phyloP scores from a whole-genome alignment of 2,113 vertebrate genomes.

The Mesembrinibis cayennensis region DNA sequence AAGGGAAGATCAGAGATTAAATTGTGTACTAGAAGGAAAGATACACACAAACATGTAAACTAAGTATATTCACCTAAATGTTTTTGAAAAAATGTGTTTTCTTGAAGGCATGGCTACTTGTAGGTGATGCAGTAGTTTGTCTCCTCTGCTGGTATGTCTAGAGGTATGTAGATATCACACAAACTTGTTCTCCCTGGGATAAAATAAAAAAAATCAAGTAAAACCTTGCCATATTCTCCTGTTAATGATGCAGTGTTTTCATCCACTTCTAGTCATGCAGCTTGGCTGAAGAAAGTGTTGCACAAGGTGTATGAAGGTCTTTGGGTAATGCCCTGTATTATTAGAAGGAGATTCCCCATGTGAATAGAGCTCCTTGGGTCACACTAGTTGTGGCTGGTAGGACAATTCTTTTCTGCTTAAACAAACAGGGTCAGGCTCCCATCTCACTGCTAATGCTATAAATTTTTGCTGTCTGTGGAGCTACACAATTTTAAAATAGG shows the following conservation, averaged over 20 bases:
- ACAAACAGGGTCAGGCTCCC: background rate
- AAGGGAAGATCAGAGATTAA: background rate
- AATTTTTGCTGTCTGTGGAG: background rate
- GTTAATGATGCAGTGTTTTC: background rate
- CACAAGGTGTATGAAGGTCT: background rate
- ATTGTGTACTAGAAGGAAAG: background rate
- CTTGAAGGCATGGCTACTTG: background rate
- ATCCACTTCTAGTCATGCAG: background rate
- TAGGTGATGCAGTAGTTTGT: background rate
- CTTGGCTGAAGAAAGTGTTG: background rate
- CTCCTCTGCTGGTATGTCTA: background rate
- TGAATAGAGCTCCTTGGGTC: background rate
- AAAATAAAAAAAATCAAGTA: background rate
- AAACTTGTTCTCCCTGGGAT: background rate
- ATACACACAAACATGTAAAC: rapidly evolving
- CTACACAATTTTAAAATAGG: background rate
- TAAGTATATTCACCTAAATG: background rate
- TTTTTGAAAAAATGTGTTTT: background rate
- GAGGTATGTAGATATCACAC: background rate
- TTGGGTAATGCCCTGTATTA: background rate
- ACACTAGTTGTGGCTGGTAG: background rate
- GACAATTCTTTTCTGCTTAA: background rate
- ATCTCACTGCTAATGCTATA: background rate
- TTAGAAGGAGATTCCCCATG: background rate
- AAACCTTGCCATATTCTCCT: background rate